Conservation (phyloP, 2,797 vertebrate species). For the Trachurus trachurus region DNA sequence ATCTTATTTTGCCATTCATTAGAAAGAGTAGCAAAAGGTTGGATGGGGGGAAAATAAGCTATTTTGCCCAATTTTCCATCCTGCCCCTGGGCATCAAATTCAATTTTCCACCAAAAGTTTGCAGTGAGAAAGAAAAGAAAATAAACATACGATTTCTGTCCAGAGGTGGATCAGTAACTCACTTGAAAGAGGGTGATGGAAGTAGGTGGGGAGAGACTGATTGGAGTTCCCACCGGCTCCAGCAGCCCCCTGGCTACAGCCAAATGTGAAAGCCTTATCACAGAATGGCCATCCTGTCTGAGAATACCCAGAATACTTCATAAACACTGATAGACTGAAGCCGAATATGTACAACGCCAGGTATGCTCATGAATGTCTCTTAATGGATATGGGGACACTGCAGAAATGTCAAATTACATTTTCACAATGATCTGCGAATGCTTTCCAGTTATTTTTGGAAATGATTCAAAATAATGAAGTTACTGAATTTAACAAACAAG, state of each 20-base stretch:
- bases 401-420: constrained; percentile 18
- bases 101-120: constrained; percentile 88
- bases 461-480: neutral
- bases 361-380: constrained; percentile 47
- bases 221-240: constrained; percentile 79
- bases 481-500: neutral
- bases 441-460: too few species aligned
- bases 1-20: constrained; percentile 86
- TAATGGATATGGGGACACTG: neutral
- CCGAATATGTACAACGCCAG: constrained; percentile 50
- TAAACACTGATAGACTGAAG: constrained; percentile 68
- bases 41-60: constrained; percentile 83
- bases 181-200: constrained; percentile 78
- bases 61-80: constrained; percentile 90
- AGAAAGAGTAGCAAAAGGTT: constrained; percentile 80
- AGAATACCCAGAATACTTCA: constrained; percentile 63
- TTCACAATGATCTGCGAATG: neutral
- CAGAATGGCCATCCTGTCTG: constrained; percentile 70
- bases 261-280: constrained; percentile 80
- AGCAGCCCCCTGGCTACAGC: constrained; percentile 83
- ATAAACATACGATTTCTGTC: constrained; percentile 84
- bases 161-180: constrained; percentile 86
- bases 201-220: constrained; percentile 74
- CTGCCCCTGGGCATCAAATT: constrained; percentile 89
- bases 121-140: constrained; percentile 81